Base-by-base conservation (phyloP, 2,113 vertebrate species). In the Poeciliopsis retropinna region DNA sequence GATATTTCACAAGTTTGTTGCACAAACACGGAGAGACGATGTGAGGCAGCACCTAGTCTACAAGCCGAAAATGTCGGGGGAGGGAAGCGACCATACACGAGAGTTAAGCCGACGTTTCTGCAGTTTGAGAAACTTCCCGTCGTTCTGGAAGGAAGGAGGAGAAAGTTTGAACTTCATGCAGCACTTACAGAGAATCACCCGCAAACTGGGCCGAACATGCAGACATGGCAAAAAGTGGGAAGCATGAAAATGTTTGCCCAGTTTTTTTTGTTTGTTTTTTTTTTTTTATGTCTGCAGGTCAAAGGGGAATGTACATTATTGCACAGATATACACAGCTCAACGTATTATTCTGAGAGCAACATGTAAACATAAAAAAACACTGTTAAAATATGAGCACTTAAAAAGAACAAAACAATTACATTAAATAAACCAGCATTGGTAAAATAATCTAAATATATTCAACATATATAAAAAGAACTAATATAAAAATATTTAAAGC, bases 41-140 rank as follows among this genome's bases (percentile, higher is more conserved):
- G 78, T 71, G 76, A 81, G 86, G 91, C 91, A 81, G 90, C 80
- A 81, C 90, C 81, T 89, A 88, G 82, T 88, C 85, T 88, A 88
- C 75, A 84, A 87, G 84, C 80, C 78, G 79, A 77, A 51, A 78
- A 80, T 65, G 67, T 57, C 19, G 8, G 31, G 31, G 32, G 32
- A 1, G 54, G 73, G 73, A 63, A 62, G 74, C 25, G 62, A 75
- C 64, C 70, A 10, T 17, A 57, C 64, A 28, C 12, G 17, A 54
- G 19, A 54, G 25, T 57, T 57, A n/a, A 57, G 51, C 51, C 25
- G 25, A 9, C 3, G 51, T 57, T 57, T 76, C 47, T 70, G 41
- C 65, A 67, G 61, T 68, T 71, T 72, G 61, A 25, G 9, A 47
- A 19, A 47, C 17, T 17, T 47, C 44, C 44, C 17, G 17, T 47